Percentiles rank a stretch among this genome's conserved stretches.
These are phyloP conservation scores for Pocillopora meandrina DNA, from an alignment of 92 coral and sea anemone species.

Conservation along the genomic window DNA sequence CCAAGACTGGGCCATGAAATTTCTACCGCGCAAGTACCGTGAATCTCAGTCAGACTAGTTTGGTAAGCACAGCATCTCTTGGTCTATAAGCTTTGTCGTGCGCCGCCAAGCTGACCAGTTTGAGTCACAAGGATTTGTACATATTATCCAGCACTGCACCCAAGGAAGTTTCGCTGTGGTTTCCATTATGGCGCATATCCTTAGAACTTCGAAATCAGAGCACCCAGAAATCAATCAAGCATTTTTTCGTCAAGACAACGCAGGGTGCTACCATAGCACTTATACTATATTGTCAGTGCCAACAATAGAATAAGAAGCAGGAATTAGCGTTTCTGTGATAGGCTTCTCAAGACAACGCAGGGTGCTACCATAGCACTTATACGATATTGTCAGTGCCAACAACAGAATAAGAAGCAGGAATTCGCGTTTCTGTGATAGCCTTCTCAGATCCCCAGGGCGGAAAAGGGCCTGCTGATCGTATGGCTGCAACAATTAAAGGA, in stretches of 20 bases:
- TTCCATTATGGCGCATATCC: conserved; percentile 26
- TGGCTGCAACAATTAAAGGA: no score
- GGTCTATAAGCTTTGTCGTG: conserved; percentile 24
- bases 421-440: no score
- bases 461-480: no score
- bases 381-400: conserved; percentile 4
- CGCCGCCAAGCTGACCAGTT: conserved; percentile 21
- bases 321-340: no score
- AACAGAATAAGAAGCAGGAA: not conserved
- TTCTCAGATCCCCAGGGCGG: no score
- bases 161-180: conserved; percentile 36
- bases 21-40: conserved; percentile 50
- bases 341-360: conserved; percentile 12
- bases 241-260: conserved; percentile 26
- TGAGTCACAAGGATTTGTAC: conserved; percentile 38
- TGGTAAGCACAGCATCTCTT: not conserved
- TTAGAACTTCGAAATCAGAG: conserved; percentile 9
- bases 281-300: conserved; percentile 4
- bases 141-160: conserved; percentile 29
- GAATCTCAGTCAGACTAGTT: conserved; percentile 56
- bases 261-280: conserved; percentile 30
- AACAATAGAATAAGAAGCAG: not conserved
- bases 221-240: conserved; percentile 29
- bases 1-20: conserved; percentile 54
- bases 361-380: conserved; percentile 23